phyloP scores from a whole-genome alignment of 2,797 vertebrate species.

The Gobio occitaniae region DNA sequence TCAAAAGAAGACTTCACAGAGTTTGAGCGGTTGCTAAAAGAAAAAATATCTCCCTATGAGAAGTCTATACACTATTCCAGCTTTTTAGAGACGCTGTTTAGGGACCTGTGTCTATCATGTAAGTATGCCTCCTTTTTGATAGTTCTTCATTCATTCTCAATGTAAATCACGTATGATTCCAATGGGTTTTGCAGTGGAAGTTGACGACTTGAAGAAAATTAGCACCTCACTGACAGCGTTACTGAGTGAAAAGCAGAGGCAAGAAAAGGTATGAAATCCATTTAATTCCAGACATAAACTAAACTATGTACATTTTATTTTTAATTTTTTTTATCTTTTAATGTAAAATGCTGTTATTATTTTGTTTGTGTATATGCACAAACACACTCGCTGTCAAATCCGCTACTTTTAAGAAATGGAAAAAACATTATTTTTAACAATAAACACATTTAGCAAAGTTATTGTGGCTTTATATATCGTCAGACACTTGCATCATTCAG shows the following conservation, averaged over 20 bases:
- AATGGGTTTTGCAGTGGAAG: conserved; percentile 79
- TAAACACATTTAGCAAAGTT: background rate
- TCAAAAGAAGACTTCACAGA: conserved; percentile 90
- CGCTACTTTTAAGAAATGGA: background rate
- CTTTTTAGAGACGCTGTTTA: conserved; percentile 86
- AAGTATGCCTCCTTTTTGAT: conserved; percentile 48
- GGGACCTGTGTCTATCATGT: conserved; percentile 86
- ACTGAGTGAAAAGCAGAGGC: conserved; percentile 90
- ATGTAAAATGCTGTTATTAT: background rate
- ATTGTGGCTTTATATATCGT: background rate
- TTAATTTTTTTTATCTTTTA: background rate
- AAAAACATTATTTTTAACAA: background rate
- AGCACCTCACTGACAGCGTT: conserved; percentile 86
- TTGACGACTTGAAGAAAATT: conserved; percentile 91
- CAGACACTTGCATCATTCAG: background rate
- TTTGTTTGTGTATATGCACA: background rate
- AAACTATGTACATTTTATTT: too few species aligned
- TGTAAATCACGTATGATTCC: background rate
- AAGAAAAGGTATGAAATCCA: conserved; percentile 84
- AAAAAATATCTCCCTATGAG: conserved; percentile 87
- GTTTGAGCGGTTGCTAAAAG: conserved; percentile 87
- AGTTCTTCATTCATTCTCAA: background rate
- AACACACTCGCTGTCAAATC: background rate
- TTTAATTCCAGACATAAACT: background rate
- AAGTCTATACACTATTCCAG: conserved; percentile 85